Conservation (phyloP, 2,797 vertebrate genomes). For the Coregonus ussuriensis region DNA sequence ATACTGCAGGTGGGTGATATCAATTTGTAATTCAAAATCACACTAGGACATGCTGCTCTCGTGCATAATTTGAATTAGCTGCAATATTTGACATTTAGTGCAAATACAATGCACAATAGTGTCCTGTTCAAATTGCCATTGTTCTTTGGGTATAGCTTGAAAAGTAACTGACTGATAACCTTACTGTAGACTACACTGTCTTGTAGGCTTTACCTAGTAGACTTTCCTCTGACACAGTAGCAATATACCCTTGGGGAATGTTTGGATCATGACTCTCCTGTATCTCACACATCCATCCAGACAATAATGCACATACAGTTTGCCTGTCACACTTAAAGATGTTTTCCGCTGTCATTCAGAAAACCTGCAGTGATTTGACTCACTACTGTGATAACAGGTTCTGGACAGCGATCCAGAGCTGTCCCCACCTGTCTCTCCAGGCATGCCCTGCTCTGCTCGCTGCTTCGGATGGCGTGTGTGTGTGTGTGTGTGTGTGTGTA, state of each 20-base stretch:
- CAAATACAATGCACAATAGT: neutral
- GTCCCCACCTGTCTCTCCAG: conserved; percentile 1
- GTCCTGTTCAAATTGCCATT: neutral
- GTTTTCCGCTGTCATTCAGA: neutral
- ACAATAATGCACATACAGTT: neutral
- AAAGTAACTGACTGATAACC: neutral
- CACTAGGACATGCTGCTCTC: neutral
- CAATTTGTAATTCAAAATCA: neutral
- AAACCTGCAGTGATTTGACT: neutral
- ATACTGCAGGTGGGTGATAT: neutral
- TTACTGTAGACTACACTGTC: neutral
- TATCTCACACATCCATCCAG: neutral
- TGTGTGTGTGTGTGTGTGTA: too few relatives aligned
- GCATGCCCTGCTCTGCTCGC: neutral
- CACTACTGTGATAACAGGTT: neutral
- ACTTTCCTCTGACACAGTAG: neutral
- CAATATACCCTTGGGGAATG: neutral
- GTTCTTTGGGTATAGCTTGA: neutral
- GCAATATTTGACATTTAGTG: neutral
- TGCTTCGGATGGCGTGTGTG: neutral
- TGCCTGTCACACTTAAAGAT: neutral
- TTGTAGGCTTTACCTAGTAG: neutral
- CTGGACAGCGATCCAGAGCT: neutral
- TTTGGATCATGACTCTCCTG: neutral
- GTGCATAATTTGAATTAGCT: neutral